Base-by-base conservation (phyloP, 1,140 invertebrate genomes). In the Tetramorium simillimum region DNA sequence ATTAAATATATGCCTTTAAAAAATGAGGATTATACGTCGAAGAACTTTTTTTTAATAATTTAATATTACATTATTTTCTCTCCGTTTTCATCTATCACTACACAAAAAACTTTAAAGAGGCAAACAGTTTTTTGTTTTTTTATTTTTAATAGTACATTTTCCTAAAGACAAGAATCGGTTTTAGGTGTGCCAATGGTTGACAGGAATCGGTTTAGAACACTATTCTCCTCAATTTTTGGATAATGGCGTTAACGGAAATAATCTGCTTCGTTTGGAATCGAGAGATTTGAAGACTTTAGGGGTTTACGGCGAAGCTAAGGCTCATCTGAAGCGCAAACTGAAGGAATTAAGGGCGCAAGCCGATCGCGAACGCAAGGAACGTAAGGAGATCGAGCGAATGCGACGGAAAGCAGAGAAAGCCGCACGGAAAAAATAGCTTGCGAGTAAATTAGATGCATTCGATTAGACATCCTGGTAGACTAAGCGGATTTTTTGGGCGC, bases 111-210 rank as follows among this genome's bases (percentile, higher is more conserved):
- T 53, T 33, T n/a, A 73, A 21, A 51, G 21, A 24, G 9, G 12
- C n/a, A n/a, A n/a, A 21, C 9, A 37, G 4, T 14, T 40, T 49
- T 60, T 63, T 72, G 3, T 63, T 65, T 49, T 65, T 84, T 80
- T 76, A 63, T 67, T 75, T 80, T 62, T 73, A 24, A 46, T 56
- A 69, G 24, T 5, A 37, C 67, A 58, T 40, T 49, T 49, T 14
- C 65, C 5, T 84, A 84, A 46, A 51, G 33, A 24, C 6, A 70
- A 46, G 10, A 65, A 90, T 88, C 84, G 62, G 37, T 85, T 90
- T 37, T 88, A 98, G 97, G 98, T 99, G 2, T 98, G 97, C 94
- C 98, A 99, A 93, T 99, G 98, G 98, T 95, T 99, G 62, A 95
- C 98, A 65, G 97, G 97, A 51, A 95, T 96, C 37, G 97, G 98